phyloP scores from a whole-genome alignment of 1,140 invertebrate species.

The Sinella curviseta region DNA sequence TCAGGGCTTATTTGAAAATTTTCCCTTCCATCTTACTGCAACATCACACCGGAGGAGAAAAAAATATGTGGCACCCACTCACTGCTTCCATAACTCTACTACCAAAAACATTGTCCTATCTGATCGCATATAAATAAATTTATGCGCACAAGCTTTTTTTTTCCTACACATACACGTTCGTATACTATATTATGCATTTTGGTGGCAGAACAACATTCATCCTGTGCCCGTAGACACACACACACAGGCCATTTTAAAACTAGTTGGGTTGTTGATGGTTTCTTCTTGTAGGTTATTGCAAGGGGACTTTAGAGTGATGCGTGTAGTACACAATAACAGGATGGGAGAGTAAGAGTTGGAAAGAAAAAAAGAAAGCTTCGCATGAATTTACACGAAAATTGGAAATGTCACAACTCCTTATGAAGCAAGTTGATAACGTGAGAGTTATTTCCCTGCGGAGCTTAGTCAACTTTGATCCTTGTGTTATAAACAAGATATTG shows the following conservation, averaged over 20 bases:
- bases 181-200: too few relatives aligned
- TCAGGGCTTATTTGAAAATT: neutral
- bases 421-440: slow-evolving; percentile 44
- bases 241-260: neutral
- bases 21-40: neutral
- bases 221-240: neutral
- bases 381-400: slow-evolving; percentile 48
- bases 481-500: neutral
- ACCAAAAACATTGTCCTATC: neutral
- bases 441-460: slow-evolving; percentile 41
- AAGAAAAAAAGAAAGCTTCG: slow-evolving; percentile 30
- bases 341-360: neutral
- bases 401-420: slow-evolving; percentile 48
- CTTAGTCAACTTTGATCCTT: slow-evolving; percentile 27
- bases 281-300: too few relatives aligned
- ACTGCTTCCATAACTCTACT: neutral
- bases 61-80: neutral
- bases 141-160: neutral
- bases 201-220: neutral
- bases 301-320: neutral
- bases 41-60: neutral
- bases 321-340: neutral
- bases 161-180: neutral
- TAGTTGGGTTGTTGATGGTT: too few relatives aligned
- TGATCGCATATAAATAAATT: slow-evolving; percentile 13